A percentile compares a stretch with the other conserved stretches of the same genome.
These are phyloP conservation scores for Origma solitaria DNA, from an alignment of 2,113 vertebrate species.

Conservation along the genomic window DNA sequence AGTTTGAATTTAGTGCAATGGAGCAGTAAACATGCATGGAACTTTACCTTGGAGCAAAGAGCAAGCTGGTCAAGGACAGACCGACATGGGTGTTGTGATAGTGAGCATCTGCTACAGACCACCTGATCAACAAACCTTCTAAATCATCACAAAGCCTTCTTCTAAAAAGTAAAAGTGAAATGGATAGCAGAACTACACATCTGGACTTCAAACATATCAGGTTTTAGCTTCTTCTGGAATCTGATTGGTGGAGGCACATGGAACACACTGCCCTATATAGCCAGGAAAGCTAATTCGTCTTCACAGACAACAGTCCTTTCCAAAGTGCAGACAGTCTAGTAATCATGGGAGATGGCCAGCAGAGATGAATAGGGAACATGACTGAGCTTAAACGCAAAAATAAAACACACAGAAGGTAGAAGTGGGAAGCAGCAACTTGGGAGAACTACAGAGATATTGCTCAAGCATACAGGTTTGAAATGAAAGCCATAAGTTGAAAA, in stretches of 20 bases:
- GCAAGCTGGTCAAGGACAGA: neutral
- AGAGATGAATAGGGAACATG: neutral
- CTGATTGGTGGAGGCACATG: fast-evolving
- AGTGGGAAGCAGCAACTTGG: neutral
- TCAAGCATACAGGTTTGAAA: neutral
- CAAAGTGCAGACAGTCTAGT: neutral
- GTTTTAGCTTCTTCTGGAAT: neutral
- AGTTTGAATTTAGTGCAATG: neutral
- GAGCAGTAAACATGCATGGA: neutral
- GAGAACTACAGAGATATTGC: neutral
- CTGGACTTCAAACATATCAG: neutral
- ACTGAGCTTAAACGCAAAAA: neutral
- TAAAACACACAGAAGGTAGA: neutral
- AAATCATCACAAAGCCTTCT: neutral
- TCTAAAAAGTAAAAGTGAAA: neutral
- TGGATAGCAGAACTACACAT: neutral
- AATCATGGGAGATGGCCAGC: neutral
- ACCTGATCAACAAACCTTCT: neutral
- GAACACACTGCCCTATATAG: neutral
- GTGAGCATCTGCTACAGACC: neutral
- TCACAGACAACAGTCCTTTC: neutral
- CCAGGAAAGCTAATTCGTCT: neutral
- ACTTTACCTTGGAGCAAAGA: neutral
- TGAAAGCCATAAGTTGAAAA: neutral
- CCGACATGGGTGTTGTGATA: neutral